Base-by-base conservation (phyloP, 2,113 vertebrate genomes). In the Hoplias malabaricus region DNA sequence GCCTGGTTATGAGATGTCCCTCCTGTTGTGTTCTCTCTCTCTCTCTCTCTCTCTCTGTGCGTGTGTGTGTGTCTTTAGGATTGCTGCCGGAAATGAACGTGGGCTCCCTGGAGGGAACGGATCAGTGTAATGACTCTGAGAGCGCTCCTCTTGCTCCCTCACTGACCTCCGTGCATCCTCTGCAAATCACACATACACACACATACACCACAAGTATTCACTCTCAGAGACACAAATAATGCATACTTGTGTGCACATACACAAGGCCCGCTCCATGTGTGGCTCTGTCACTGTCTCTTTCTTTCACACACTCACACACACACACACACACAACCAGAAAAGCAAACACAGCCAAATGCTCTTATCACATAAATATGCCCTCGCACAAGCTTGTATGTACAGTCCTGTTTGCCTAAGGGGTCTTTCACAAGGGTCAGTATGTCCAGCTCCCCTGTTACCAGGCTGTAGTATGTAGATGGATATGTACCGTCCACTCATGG, bases 71-170 rank as follows among this genome's bases (percentile, higher is more conserved):
- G 68, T 42, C 48, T 77, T 34, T 25, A 69, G 54, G 63, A 40
- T 54, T 63, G 53, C 25, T 69, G 53, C 75, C 75, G 82, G 82
- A 83, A 83, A 80, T 83, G 70, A 83, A 70, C 34, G 67, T 40
- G 59, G 82, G 36, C 61, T 83, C 73, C 82, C 78, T 27, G 38
- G 78, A 71, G 78, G 31, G 42, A 53, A 69, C 19, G 62, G 75
- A 75, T 83, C 82, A 74, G 29, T 78, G 74, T 80, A 80, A 77
- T 70, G 74, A 73, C 75, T 81, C 31, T 33, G 38, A 53, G 75
- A 77, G 12, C 1, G 48, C 66, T 74, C 67, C 67, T 77, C 63
- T 63, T 70, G 57, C 38, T 74, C 50, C 59, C 62, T 69, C 59
- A 66, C 71, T 80, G 74, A 80, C 78, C 79, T 74, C 69, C 78